Base-by-base conservation (phyloP, 2,888 invertebrate genomes). In the Buathra laborator region DNA sequence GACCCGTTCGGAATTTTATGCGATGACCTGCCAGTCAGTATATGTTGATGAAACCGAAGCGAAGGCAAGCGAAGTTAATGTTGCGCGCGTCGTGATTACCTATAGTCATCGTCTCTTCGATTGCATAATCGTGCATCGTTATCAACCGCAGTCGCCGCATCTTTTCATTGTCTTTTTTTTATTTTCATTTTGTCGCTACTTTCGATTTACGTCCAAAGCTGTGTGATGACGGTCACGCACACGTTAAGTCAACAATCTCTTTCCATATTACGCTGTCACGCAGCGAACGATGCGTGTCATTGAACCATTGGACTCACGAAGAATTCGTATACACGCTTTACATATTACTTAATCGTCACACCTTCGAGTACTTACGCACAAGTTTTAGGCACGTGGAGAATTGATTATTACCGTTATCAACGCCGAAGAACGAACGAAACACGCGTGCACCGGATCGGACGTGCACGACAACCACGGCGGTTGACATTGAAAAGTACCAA, bases 241-340 rank as follows among this genome's bases (percentile, higher is more conserved):
- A 46, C 62, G 74, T 46, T 62, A 71, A 71, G 53, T 71, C 71
- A 71, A 71, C 71, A 71, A 71, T 71, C 53, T 56, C 19, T 71
- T 43, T 53, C 53, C 37, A 29, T 14, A 59, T 24, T 5, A 59
- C 59, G 59, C 29, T 10, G 24, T 29, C 29, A 14, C 24, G 12
- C 14, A 24, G 62, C 62, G 7, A 12, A 19, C 29, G 32, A 46
- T 44, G 29, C 44, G 29, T 48, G 62, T 62, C 62, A 48, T 48
- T 64, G 32, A 64, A 48, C 62, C 46, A 64, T 59, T 59, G 62
- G 62, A 48, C 74, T 62, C 59, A 0, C 46, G 19, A n/a, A 12
- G 48, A 62, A 48, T 62, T 74, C 43, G 10, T 48, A 32, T 48
- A 74, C 48, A 46, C 44, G 19, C 24, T 44, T 19, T 44, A 3